A percentile compares a stretch with the other conserved stretches of the same genome.
phyloP scores from a whole-genome alignment of 2,113 vertebrate species.

The Amblyopsis rosae region DNA sequence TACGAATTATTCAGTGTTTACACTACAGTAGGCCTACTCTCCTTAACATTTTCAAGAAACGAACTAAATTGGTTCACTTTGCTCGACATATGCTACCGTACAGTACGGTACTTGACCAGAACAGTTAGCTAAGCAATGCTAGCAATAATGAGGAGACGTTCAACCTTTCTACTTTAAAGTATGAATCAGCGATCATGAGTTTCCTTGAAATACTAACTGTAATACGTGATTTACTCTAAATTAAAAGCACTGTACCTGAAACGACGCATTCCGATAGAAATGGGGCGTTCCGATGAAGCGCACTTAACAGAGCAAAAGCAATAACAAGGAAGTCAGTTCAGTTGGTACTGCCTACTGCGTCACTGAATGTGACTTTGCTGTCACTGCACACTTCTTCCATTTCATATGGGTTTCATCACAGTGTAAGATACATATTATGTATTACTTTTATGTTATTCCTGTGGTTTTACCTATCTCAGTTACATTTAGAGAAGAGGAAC shows the following conservation, averaged over 20 bases:
- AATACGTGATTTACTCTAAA: not conserved
- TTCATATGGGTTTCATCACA: not conserved
- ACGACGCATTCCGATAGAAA: not conserved
- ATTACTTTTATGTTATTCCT: too few species aligned
- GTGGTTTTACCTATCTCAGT: too few species aligned
- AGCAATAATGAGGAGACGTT: slow-evolving; percentile 22
- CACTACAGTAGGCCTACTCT: too few species aligned
- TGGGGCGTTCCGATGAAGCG: slow-evolving; percentile 38
- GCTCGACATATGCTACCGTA: not conserved
- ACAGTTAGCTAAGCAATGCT: slow-evolving; percentile 38
- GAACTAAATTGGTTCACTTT: not conserved
- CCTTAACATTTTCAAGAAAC: not conserved
- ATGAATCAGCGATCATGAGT: not conserved
- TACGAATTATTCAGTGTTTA: too few species aligned
- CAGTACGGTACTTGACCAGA: not conserved
- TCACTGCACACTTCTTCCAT: not conserved
- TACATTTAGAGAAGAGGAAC: too few species aligned
- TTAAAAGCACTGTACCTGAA: not conserved
- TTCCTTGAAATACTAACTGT: not conserved
- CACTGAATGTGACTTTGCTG: slow-evolving; percentile 15
- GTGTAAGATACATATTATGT: too few species aligned
- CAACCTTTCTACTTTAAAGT: not conserved
- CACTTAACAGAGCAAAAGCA: slow-evolving; percentile 22
- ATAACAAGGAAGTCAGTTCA: slow-evolving; percentile 49
- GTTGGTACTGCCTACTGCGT: slow-evolving; percentile 27